These are phyloP conservation scores for Apostichopus californicus DNA, from an alignment of 35 echinoderm and acorn worm species.

Conservation along the genomic window DNA sequence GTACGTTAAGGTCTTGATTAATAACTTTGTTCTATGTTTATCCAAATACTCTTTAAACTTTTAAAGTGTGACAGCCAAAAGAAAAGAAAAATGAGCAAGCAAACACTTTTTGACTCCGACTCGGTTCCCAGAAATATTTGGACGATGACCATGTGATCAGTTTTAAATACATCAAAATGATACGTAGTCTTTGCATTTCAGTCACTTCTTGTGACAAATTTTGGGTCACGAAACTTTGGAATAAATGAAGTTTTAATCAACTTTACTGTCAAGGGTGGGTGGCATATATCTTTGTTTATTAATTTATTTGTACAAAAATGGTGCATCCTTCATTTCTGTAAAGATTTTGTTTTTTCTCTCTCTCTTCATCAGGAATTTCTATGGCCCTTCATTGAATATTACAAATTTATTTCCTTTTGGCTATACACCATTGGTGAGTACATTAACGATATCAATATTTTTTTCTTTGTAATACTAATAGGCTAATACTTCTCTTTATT, in stretches of 20 bases:
- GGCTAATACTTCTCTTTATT: not conserved
- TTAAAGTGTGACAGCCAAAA: too few species aligned
- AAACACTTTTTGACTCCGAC: too few species aligned
- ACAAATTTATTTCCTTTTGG: constrained; percentile 89
- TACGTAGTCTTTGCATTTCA: too few species aligned
- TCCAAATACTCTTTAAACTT: too few species aligned
- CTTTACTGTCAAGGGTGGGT: not conserved
- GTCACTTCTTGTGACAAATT: not conserved
- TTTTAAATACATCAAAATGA: not conserved
- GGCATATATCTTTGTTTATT: not conserved
- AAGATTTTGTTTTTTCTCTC: not conserved
- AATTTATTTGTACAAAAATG: not conserved
- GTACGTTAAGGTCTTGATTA: too few species aligned
- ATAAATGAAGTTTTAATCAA: not conserved
- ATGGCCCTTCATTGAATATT: constrained; percentile 89
- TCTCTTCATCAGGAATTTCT: constrained; percentile 66
- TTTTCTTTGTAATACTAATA: not conserved
- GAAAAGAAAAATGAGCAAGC: too few species aligned
- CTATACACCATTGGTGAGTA: constrained; percentile 91
- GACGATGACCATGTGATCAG: too few species aligned
- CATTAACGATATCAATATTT: not conserved
- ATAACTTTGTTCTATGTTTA: too few species aligned
- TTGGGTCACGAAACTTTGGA: not conserved
- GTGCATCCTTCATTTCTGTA: too few species aligned
- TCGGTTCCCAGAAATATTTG: too few species aligned